phyloP scores from a whole-genome alignment of 2,797 vertebrate genomes.

The Aulostomus chinensis region DNA sequence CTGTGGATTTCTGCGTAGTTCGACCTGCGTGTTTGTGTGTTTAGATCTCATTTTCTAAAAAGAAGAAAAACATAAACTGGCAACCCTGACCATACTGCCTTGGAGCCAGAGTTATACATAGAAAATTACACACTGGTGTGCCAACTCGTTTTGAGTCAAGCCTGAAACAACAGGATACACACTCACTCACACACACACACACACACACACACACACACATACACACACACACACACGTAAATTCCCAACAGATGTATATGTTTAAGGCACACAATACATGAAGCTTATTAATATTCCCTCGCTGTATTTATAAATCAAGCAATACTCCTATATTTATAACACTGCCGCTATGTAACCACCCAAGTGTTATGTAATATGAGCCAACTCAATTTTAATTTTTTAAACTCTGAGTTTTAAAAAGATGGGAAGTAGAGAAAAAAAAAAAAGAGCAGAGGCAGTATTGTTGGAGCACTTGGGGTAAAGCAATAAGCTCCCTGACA shows the following conservation, averaged over 20 bases:
- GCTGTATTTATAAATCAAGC: neutral
- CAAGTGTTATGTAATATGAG: conserved; percentile 32
- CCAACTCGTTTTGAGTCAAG: conserved; percentile 59
- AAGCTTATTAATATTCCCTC: neutral
- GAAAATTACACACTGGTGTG: conserved; percentile 78
- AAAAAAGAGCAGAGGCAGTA: conserved; percentile 14
- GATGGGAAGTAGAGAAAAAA: neutral
- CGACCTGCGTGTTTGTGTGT: conserved; percentile 16
- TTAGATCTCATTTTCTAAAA: conserved; percentile 38
- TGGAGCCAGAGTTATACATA: conserved; percentile 78
- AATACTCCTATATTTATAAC: too few relatives aligned
- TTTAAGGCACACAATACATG: neutral
- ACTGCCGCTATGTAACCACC: conserved; percentile 9
- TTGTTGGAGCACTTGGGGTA: conserved; percentile 34
- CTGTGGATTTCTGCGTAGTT: conserved; percentile 21
- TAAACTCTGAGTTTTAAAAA: conserved; percentile 26
- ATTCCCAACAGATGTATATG: neutral
- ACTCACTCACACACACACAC: conserved; percentile 6
- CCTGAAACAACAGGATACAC: conserved; percentile 32
- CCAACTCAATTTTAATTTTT: conserved; percentile 45
- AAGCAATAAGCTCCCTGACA: conserved; percentile 52
- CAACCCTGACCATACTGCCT: conserved; percentile 48
- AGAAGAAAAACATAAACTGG: conserved; percentile 49
- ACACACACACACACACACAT: conserved; percentile 25
- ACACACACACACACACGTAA: conserved; percentile 32